A percentile compares a stretch with the other conserved stretches of the same genome.
Evolutionary conservation across 2,113 vertebrate species (phyloP).

Genomic region (Lagopus muta): DNA sequence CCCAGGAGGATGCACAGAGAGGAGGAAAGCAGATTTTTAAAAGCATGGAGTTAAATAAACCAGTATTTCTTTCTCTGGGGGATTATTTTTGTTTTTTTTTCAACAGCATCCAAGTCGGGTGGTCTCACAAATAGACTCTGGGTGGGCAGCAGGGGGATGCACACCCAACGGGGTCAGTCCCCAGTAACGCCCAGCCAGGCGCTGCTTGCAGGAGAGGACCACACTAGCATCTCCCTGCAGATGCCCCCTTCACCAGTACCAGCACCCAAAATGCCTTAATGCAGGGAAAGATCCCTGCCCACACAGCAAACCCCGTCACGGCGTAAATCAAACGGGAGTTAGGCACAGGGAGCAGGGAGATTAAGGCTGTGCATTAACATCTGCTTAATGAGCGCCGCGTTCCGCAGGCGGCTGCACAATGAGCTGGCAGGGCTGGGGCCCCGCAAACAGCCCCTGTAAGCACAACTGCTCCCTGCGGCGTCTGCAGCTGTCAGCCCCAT

Average conservation of each 20-base stretch:
- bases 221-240: neutral
- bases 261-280: fast-evolving
- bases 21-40: neutral
- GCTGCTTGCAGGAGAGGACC: neutral
- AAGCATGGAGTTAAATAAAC: neutral
- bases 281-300: neutral
- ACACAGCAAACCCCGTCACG: neutral
- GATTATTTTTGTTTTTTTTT: neutral
- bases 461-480: neutral
- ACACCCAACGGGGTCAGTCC: fast-evolving
- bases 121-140: neutral
- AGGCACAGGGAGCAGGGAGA: neutral
- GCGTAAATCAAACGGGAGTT: neutral
- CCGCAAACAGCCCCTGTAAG: fast-evolving
- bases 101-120: too few relatives aligned
- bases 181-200: neutral
- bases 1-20: fast-evolving
- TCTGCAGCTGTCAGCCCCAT: neutral
- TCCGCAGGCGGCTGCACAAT: neutral
- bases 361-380: neutral
- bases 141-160: neutral
- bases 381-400: neutral
- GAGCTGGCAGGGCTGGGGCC: neutral
- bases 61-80: neutral
- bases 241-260: neutral